A percentile compares a stretch with the other conserved stretches of the same genome.
Evolutionary conservation across 2,888 invertebrate species (phyloP).

Genomic region (Hofmannophila pseudospretella): DNA sequence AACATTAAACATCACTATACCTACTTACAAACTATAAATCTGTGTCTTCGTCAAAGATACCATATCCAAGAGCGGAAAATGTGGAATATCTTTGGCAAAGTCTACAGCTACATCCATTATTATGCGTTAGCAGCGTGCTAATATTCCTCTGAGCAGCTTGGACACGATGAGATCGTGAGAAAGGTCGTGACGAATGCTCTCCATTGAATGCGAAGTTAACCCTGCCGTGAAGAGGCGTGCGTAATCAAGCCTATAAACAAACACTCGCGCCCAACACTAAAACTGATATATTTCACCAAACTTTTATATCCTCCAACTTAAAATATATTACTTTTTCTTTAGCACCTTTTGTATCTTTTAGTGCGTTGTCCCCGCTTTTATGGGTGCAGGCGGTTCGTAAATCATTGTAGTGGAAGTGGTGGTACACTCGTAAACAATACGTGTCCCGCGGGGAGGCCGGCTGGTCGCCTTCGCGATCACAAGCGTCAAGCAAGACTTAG

Average conservation of each 20-base stretch:
- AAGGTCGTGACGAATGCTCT: slow-evolving; percentile 26
- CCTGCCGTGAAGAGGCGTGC: slow-evolving; percentile 53
- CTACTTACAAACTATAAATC: slow-evolving; percentile 3
- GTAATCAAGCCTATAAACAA: slow-evolving; percentile 71
- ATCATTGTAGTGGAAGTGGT: slow-evolving; percentile 75
- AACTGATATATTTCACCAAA: slow-evolving; percentile 75
- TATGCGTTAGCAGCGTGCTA: background rate
- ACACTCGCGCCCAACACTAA: slow-evolving; percentile 67
- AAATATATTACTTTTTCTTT: slow-evolving; percentile 76
- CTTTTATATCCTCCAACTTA: slow-evolving; percentile 72
- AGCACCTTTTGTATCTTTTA: slow-evolving; percentile 78
- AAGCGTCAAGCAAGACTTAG: background rate
- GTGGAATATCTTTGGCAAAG: background rate
- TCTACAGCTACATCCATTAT: background rate
- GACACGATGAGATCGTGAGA: slow-evolving; percentile 30
- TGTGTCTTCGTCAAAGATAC: background rate
- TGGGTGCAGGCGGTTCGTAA: slow-evolving; percentile 70
- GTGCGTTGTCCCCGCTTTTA: slow-evolving; percentile 74
- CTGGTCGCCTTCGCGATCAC: slow-evolving; percentile 1
- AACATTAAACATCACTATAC: slow-evolving; percentile 8
- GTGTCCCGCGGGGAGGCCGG: slow-evolving; percentile 45
- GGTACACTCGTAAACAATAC: slow-evolving; percentile 67
- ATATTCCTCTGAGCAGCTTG: slow-evolving; percentile 9
- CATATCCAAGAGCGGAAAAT: background rate
- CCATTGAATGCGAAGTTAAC: slow-evolving; percentile 7